phyloP scores from a whole-genome alignment of 2,113 vertebrate genomes.

The Dasyurus viverrinus region DNA sequence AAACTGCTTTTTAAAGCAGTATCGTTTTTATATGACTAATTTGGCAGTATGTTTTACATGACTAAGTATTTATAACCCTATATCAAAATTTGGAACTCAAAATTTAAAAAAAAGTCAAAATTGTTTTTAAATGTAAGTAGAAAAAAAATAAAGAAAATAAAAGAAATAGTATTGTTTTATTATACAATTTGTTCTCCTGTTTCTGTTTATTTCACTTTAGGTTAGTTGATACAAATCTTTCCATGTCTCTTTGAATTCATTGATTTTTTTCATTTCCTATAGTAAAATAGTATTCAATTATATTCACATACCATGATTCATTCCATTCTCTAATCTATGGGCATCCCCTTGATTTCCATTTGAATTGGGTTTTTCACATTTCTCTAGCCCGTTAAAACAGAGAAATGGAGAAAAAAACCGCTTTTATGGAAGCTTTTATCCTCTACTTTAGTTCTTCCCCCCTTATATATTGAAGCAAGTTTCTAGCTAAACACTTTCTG shows the following conservation, averaged over 20 bases:
- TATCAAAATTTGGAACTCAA: too few species aligned
- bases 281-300: neutral
- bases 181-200: neutral
- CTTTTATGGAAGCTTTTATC: constrained; percentile 52
- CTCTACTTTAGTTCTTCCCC: constrained; percentile 71
- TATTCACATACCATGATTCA: neutral
- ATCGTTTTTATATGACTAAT: too few species aligned
- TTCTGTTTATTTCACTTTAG: neutral
- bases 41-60: too few species aligned
- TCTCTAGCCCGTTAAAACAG: constrained; percentile 48
- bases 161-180: neutral
- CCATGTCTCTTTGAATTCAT: neutral
- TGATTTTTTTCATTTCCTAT: neutral
- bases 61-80: too few species aligned
- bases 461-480: constrained; percentile 51
- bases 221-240: neutral
- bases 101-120: too few species aligned
- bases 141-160: too few species aligned
- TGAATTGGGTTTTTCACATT: constrained; percentile 49
- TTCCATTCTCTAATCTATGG: neutral
- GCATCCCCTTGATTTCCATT: neutral
- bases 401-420: constrained; percentile 63
- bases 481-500: constrained; percentile 49
- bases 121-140: too few species aligned
- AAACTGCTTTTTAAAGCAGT: neutral